A percentile compares a stretch with the other conserved stretches of the same genome.
Conservation (phyloP, 2,113 vertebrate species). For the Dicerorhinus sumatrensis region DNA sequence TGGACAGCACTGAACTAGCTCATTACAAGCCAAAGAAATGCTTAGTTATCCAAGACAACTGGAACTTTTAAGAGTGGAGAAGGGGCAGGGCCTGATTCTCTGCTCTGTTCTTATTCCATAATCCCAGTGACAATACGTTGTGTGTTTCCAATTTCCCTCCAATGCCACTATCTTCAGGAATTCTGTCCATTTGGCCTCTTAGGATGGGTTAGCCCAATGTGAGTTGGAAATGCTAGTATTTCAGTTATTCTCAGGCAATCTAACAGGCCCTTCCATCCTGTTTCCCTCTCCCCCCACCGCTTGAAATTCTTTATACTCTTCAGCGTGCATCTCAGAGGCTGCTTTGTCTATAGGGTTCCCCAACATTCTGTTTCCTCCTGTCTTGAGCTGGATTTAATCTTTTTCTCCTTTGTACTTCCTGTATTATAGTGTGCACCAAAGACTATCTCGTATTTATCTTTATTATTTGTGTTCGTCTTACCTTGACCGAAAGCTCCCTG, state of each 20-base stretch:
- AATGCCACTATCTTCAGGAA: neutral
- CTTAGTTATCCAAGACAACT: neutral
- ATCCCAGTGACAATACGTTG: neutral
- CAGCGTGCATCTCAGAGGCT: neutral
- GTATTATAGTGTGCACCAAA: neutral
- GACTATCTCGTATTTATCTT: neutral
- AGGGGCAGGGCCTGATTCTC: neutral
- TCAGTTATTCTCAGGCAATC: neutral
- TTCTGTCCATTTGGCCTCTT: neutral
- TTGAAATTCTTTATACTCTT: neutral
- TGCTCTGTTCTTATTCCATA: neutral
- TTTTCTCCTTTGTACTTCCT: neutral
- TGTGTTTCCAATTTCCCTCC: neutral
- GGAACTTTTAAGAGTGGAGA: neutral
- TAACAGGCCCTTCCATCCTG: neutral
- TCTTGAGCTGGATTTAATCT: neutral
- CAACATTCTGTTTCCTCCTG: neutral
- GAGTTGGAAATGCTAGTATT: neutral
- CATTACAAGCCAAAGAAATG: neutral
- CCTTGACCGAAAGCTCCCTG: neutral
- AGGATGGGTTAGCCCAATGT: neutral
- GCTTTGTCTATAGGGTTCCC: neutral
- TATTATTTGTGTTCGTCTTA: slow-evolving; percentile 28
- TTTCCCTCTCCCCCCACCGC: neutral
- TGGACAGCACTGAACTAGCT: neutral